phyloP scores from a whole-genome alignment of 2,113 vertebrate species.

The Amphilophus citrinellus region DNA sequence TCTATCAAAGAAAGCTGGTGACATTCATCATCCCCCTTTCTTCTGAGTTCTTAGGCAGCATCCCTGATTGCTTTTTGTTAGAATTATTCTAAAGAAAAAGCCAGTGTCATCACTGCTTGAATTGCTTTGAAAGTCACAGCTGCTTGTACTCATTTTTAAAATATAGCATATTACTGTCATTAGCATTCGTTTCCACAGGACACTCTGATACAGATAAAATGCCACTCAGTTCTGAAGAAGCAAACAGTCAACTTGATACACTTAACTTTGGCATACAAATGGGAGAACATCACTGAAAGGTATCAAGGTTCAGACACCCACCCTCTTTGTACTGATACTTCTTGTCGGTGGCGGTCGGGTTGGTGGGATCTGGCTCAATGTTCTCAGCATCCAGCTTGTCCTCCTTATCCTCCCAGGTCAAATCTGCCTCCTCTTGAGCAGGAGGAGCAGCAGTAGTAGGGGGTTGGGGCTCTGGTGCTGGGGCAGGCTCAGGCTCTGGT shows the following conservation, averaged over 20 bases:
- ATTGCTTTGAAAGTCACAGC: no score
- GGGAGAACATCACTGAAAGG: constrained; percentile 15
- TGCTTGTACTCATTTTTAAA: no score
- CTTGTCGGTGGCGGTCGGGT: constrained; percentile 74
- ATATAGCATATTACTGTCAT: no score
- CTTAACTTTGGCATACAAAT: accelerated
- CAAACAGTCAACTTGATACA: neutral
- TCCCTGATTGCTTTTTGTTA: neutral
- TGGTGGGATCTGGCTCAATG: constrained; percentile 79
- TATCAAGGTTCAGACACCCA: constrained; percentile 69
- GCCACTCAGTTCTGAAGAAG: no score
- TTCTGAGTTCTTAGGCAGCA: no score
- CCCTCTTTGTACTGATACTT: constrained; percentile 97
- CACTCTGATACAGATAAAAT: no score
- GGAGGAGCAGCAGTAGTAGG: constrained; percentile 70
- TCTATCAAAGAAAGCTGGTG: no score
- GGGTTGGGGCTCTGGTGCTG: constrained; percentile 70
- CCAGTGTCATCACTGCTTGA: no score
- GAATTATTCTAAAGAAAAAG: neutral
- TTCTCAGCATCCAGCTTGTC: constrained; percentile 94
- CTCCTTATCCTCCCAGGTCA: constrained; percentile 97
- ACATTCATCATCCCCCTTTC: no score
- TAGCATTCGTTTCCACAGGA: no score
- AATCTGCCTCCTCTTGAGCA: constrained; percentile 85
- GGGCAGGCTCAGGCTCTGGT: constrained; percentile 54